Base-by-base conservation (phyloP, 2,113 vertebrate genomes). In the Pituophis catenifer region DNA sequence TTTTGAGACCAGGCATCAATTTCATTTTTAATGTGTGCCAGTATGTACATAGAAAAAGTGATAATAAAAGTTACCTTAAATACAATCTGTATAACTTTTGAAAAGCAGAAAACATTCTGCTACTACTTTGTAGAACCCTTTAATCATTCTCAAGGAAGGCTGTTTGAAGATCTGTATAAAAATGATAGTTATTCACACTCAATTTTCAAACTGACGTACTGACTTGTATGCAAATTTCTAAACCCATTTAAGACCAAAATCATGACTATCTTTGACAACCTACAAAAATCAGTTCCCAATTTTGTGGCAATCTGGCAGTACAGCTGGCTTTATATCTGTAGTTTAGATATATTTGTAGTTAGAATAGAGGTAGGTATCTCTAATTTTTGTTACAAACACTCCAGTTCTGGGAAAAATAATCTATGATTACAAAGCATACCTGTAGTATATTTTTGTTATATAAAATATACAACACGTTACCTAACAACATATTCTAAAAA, bases 91-190 rank as follows among this genome's bases (percentile, higher is more conserved):
- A 38, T 33, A 33, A 33, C 50, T 65, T 29, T 15, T 89, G 70
- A 90, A 94, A 93, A 94, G 23, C 91, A 88, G 70, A 94, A 15
- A 23, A 85, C 50, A 93, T 21, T 8, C 24, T 1, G 0, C 48
- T n/a, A 93, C 24, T 24, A 21, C 0, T 59, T 59, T 87, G 24
- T 29, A 87, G 23, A 8, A 9, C n/a, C 33, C 65, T 11, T 59
- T 57, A 91, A 91, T 29, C 12, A 33, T 52, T 58, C 33, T 58
- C 75, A 57, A 23, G 17, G 23, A 55, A 17, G 23, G 23, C 48
- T 48, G 33, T 23, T 12, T 24, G 50, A 44, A 19, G 75, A 52
- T 92, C 55, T 92, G 29, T 53, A 52, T 50, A 88, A 33, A 26
- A 24, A 23, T 10, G 50, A 33, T 53, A 11, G 38, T 57, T 48